Percentiles rank a stretch among this genome's conserved stretches.
These are phyloP conservation scores for Vanacampus margaritifer DNA, from an alignment of 2,113 vertebrate species.

Conservation along the genomic window DNA sequence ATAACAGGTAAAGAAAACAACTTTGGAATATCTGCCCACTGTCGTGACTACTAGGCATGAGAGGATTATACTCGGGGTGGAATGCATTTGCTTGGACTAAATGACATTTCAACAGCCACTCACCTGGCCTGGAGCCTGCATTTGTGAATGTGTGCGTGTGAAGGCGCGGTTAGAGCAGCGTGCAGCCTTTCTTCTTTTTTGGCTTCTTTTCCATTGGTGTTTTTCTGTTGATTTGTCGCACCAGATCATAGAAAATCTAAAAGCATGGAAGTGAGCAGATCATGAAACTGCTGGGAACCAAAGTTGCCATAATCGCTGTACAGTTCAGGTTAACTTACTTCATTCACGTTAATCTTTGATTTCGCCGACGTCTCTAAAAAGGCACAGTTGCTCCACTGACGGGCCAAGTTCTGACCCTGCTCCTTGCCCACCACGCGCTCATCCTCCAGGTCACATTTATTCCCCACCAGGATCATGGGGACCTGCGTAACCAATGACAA, in stretches of 20 bases:
- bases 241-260: constrained; percentile 99
- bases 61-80: not conserved
- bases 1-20: too few species aligned
- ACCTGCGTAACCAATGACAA: constrained; percentile 71
- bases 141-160: constrained; percentile 12
- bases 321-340: constrained; percentile 74
- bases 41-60: not conserved
- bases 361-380: constrained; percentile 99
- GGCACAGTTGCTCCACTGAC: constrained; percentile 99
- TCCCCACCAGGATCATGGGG: constrained; percentile 99
- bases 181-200: constrained; percentile 94
- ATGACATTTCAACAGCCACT: constrained; percentile 46
- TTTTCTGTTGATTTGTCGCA: constrained; percentile 99
- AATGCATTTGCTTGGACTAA: constrained; percentile 21
- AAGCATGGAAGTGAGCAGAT: constrained; percentile 53
- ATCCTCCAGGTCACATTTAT: constrained; percentile 99
- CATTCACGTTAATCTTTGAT: constrained; percentile 99
- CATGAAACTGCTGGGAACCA: constrained; percentile 69
- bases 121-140: constrained; percentile 95
- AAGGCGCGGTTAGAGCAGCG: constrained; percentile 82
- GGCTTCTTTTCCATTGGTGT: constrained; percentile 98
- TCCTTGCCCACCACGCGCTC: constrained; percentile 97
- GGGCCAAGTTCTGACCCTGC: constrained; percentile 95
- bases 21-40: not conserved
- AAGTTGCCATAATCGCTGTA: not conserved